Evolutionary conservation across 1,140 invertebrate species (phyloP).

Genomic region (Hyles euphorbiae): DNA sequence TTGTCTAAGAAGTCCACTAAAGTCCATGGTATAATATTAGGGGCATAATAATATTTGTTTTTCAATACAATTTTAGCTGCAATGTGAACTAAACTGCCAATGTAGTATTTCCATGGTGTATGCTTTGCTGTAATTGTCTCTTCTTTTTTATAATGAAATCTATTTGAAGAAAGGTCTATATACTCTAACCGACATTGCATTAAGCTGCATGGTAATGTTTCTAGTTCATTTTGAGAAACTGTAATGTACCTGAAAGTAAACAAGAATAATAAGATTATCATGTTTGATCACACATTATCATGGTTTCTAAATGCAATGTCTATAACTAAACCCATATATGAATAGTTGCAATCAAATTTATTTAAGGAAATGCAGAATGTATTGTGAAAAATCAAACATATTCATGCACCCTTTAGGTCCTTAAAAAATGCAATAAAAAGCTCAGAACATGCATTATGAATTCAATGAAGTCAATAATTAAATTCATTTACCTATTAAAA

Average conservation of each 20-base stretch:
- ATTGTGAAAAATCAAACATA: too few relatives aligned
- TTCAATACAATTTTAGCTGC: constrained; percentile 53
- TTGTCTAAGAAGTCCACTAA: constrained; percentile 78
- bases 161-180: constrained; percentile 77
- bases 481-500: too few relatives aligned
- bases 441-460: too few relatives aligned
- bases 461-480: too few relatives aligned
- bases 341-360: too few relatives aligned
- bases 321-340: too few relatives aligned
- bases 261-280: constrained; percentile 10
- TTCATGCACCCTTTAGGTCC: too few relatives aligned
- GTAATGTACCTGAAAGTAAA: constrained; percentile 63
- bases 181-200: constrained; percentile 71
- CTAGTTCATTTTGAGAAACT: constrained; percentile 75
- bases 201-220: constrained; percentile 75
- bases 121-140: constrained; percentile 38
- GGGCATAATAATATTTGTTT: constrained; percentile 73
- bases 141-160: constrained; percentile 52
- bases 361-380: too few relatives aligned
- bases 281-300: too few relatives aligned
- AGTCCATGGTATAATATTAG: constrained; percentile 77
- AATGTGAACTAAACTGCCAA: constrained; percentile 52
- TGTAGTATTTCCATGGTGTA: constrained; percentile 62
- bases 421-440: too few relatives aligned
- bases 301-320: too few relatives aligned